phyloP scores from a whole-genome alignment of 2,888 invertebrate genomes.

The Diabrotica balteata region DNA sequence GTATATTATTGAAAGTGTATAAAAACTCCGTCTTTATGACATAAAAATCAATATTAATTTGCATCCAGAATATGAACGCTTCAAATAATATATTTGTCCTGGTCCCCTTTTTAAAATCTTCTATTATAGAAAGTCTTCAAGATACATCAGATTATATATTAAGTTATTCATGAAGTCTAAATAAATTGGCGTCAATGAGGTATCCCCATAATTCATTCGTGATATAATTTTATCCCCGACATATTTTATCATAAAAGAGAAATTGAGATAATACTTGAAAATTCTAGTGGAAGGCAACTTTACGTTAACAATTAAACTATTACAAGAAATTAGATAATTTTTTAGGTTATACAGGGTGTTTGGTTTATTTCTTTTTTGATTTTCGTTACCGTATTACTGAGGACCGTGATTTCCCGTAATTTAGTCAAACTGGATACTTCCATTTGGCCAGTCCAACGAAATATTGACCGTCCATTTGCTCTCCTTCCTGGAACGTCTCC shows the following conservation, averaged over 20 bases:
- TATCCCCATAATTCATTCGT: slow-evolving; percentile 29
- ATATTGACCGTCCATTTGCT: too few species aligned
- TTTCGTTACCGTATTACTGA: too few species aligned
- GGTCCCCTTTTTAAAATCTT: slow-evolving; percentile 34
- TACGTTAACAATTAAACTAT: too few species aligned
- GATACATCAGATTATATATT: slow-evolving; percentile 35
- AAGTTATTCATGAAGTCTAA: slow-evolving; percentile 34
- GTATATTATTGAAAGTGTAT: background rate
- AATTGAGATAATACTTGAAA: slow-evolving; percentile 21
- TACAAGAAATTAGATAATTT: too few species aligned
- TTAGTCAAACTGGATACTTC: too few species aligned
- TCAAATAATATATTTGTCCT: slow-evolving; percentile 38
- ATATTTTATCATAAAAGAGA: slow-evolving; percentile 29
- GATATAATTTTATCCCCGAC: slow-evolving; percentile 28
- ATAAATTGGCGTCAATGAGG: slow-evolving; percentile 32
- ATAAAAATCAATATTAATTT: slow-evolving; percentile 18
- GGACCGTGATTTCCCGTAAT: too few species aligned
- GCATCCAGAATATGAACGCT: slow-evolving; percentile 29
- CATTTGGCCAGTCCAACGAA: too few species aligned
- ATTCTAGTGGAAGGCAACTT: too few species aligned
- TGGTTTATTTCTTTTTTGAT: too few species aligned
- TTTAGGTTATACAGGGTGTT: too few species aligned
- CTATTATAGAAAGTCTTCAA: slow-evolving; percentile 33
- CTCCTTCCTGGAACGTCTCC: too few species aligned
- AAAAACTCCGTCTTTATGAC: background rate